Evolutionary conservation across 35 echinoderm and acorn worm genomes (phyloP), one percentile per base, ranked within the genome.

Genomic region (Strongylocentrotus purpuratus): DNA sequence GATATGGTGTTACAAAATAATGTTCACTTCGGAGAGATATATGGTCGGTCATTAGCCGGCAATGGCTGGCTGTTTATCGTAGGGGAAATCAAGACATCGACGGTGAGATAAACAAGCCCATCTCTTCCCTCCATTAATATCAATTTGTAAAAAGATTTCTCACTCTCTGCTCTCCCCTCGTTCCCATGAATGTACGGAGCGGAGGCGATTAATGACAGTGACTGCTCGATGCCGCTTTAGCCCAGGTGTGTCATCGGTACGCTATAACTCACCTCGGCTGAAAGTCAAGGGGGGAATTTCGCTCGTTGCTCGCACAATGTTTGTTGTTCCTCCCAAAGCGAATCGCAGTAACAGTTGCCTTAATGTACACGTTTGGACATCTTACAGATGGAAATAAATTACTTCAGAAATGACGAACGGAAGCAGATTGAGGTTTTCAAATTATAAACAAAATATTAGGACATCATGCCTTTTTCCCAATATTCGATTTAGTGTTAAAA

Each of bases 1-100:
- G 47, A 58, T 47, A 93, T 93, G 91, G 91, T 93, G 91, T 93
- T 93, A 93, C 91, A 93, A 93, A 93, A 93, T 93, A 93, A 93
- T 93, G 91, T 93, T 47, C 91, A 22, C 87, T 93, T 58, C 18
- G 18, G 46, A 58, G 91, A 93, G 91, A 93, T 93, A 93, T 93
- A 93, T 93, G 91, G 41, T 33, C 91, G 46, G 46, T 93, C 91
- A 93, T 93, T 93, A 93, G 48, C 32, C 33, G 33, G 91, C 31
- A 93, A 47, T 93, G 33, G 46, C 91, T 58, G 91, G 31, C 32
- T 93, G 91, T 93, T 93, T 93, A 93, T 93, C 91, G 91, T 93
- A 93, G 22, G 31, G n/a, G 91, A 93, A 93, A 93, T 93, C 91
- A 93, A 93, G 91, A 93, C 48, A 93, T 93, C 91, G 46, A 25